A percentile compares a stretch with the other conserved stretches of the same genome.
Evolutionary conservation across 2,888 invertebrate genomes (phyloP).

Genomic region (Nezara viridula): DNA sequence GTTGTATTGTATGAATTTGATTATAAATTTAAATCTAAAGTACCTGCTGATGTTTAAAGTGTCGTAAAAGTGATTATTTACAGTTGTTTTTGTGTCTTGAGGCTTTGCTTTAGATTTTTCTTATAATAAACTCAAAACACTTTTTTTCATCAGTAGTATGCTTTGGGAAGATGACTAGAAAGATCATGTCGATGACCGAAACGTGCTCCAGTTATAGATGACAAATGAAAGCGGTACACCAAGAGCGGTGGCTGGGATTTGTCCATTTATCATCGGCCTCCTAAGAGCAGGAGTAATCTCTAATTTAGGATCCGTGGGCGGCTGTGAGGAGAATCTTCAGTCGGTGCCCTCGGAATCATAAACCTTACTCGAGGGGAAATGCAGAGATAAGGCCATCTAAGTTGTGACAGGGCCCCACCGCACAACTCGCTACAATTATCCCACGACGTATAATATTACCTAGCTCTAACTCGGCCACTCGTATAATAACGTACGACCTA

Average conservation of each 20-base stretch:
- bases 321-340: slow-evolving; percentile 23
- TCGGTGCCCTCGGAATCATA: neutral
- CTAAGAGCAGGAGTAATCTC: neutral
- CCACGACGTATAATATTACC: neutral
- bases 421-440: slow-evolving; percentile 22
- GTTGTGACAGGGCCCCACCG: neutral
- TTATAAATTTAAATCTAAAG: too few species aligned
- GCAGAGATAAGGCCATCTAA: slow-evolving; percentile 20
- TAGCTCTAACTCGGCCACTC: neutral
- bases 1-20: too few species aligned
- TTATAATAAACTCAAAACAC: too few species aligned
- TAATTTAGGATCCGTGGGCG: slow-evolving; percentile 4
- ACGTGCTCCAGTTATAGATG: neutral
- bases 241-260: neutral
- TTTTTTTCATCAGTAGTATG: too few species aligned
- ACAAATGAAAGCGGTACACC: neutral
- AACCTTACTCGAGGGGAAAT: slow-evolving; percentile 28
- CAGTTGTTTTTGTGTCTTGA: too few species aligned
- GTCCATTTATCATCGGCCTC: neutral
- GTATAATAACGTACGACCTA: neutral
- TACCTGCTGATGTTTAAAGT: too few species aligned
- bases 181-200: neutral
- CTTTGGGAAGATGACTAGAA: neutral
- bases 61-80: too few species aligned
- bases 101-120: too few species aligned